A percentile compares a stretch with the other conserved stretches of the same genome.
Conservation (phyloP, 2,797 vertebrate species). For the Neopelma chrysocephalum region DNA sequence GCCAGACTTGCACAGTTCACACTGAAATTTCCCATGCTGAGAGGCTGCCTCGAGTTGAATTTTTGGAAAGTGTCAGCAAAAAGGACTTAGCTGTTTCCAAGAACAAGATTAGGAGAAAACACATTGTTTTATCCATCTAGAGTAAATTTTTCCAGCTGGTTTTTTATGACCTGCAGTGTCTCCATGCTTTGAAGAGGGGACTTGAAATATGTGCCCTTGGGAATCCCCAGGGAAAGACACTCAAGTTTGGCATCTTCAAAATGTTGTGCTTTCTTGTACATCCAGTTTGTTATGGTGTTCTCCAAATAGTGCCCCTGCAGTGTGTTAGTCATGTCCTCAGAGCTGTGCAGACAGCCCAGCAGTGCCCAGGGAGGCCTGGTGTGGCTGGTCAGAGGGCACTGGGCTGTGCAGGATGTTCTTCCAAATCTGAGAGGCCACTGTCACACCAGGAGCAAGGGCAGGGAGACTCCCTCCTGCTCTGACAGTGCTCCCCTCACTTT, state of each 20-base stretch:
- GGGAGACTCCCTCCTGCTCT: not conserved
- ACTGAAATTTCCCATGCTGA: slow-evolving; percentile 64
- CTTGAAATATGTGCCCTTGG: not conserved
- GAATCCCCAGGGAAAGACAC: not conserved
- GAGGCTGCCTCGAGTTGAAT: not conserved
- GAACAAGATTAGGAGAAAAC: slow-evolving; percentile 56
- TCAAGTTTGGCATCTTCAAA: not conserved
- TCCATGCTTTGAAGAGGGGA: slow-evolving; percentile 19
- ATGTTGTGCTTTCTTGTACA: not conserved
- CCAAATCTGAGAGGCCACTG: not conserved
- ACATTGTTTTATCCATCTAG: slow-evolving; percentile 47
- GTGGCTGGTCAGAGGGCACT: accelerated
- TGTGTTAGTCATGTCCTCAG: not conserved
- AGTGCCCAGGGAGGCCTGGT: accelerated
- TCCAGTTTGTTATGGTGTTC: not conserved
- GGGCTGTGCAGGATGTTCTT: accelerated
- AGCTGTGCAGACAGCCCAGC: not conserved
- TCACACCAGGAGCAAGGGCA: not conserved
- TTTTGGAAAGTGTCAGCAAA: slow-evolving; percentile 63
- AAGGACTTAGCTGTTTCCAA: slow-evolving; percentile 51
- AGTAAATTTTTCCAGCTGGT: slow-evolving; percentile 48
- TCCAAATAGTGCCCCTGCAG: not conserved
- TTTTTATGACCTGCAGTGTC: not conserved
- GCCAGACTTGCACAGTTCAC: slow-evolving; percentile 40
- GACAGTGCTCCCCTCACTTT: not conserved